Evolutionary conservation across 1,140 invertebrate genomes (phyloP).

Genomic region (Polyergus mexicanus): DNA sequence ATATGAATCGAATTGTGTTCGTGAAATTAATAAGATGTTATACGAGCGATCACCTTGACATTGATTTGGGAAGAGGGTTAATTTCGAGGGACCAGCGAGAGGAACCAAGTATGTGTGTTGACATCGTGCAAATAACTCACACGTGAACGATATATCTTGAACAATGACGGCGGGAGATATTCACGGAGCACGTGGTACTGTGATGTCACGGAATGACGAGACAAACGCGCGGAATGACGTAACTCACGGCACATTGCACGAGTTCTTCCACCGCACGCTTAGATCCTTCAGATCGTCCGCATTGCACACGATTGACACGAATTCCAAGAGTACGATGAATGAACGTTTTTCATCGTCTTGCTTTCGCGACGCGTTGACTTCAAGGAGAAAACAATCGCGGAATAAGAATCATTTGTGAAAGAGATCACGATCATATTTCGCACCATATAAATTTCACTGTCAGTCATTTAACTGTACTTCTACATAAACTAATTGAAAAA

Average conservation of each 20-base stretch:
- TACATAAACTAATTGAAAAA: neutral
- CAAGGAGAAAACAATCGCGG: neutral
- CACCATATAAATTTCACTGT: neutral
- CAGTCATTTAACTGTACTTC: neutral
- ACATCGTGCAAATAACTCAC: conserved; percentile 43
- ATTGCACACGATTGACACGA: conserved; percentile 68
- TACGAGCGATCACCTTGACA: conserved; percentile 40
- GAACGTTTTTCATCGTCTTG: neutral
- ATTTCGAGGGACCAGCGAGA: conserved; percentile 1
- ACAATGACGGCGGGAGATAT: conserved; percentile 22
- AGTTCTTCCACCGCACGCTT: conserved; percentile 41
- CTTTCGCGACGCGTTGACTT: conserved; percentile 6
- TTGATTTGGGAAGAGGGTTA: conserved; percentile 19
- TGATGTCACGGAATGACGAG: conserved; percentile 68
- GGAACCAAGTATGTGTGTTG: neutral
- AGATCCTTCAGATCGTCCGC: conserved; percentile 43
- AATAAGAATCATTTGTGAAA: conserved; percentile 26
- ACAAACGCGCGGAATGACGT: conserved; percentile 38
- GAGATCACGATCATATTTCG: neutral
- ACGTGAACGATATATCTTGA: conserved; percentile 7
- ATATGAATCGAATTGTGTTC: neutral
- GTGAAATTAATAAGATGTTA: neutral
- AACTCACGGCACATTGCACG: conserved; percentile 29
- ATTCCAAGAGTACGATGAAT: conserved; percentile 54
- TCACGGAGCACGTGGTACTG: neutral